Evolutionary conservation across 2,113 vertebrate genomes (phyloP).

Genomic region (Pseudorasbora parva): DNA sequence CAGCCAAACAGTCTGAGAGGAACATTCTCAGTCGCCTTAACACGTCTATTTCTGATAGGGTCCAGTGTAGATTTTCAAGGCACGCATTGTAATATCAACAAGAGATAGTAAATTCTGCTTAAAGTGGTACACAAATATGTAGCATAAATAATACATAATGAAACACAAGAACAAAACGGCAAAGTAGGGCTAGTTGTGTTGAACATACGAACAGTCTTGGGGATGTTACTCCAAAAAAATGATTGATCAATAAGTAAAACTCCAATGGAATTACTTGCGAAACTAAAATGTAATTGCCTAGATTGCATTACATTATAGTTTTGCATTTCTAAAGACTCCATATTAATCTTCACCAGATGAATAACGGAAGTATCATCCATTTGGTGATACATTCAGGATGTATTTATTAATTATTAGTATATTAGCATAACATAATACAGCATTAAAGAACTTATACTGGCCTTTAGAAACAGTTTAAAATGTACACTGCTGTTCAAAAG

Average conservation of each 20-base stretch:
- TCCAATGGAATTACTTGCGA: background rate
- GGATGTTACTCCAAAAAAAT: background rate
- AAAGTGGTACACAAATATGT: background rate
- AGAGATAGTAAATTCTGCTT: background rate
- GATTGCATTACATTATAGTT: background rate
- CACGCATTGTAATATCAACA: background rate
- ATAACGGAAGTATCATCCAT: background rate
- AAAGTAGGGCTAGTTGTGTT: background rate
- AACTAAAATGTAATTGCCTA: background rate
- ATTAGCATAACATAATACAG: background rate
- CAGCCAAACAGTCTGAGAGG: constrained; percentile 8
- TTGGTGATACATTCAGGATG: background rate
- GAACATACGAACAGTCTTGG: background rate
- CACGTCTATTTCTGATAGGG: constrained; percentile 14
- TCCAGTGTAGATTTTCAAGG: background rate
- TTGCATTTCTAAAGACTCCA: background rate
- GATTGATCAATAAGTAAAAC: background rate
- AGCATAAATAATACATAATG: background rate
- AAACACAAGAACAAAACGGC: background rate
- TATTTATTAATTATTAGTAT: background rate
- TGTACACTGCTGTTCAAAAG: background rate
- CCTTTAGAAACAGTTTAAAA: background rate
- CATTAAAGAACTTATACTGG: background rate
- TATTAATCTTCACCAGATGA: background rate
- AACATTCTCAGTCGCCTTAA: background rate